Percentiles rank a stretch among this genome's conserved stretches.
phyloP scores from a whole-genome alignment of 1,140 invertebrate species.

The Drosophila rhopaloa region DNA sequence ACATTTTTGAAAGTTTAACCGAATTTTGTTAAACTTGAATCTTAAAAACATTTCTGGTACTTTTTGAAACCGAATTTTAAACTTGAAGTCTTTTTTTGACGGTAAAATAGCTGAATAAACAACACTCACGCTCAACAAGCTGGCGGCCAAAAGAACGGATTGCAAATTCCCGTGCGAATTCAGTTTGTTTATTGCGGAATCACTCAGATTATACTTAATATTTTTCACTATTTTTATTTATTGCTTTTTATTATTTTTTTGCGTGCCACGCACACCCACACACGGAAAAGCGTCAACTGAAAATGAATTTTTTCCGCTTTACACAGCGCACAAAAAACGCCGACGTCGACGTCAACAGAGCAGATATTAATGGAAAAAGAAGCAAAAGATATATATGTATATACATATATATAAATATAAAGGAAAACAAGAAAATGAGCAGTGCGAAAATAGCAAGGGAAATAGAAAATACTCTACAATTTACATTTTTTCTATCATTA shows the following conservation, averaged over 20 bases:
- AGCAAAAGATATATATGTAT: conserved; percentile 38
- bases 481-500: neutral
- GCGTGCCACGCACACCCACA: conserved; percentile 67
- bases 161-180: conserved; percentile 61
- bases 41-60: neutral
- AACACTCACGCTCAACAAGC: conserved; percentile 75
- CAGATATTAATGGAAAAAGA: conserved; percentile 78
- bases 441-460: conserved; percentile 26
- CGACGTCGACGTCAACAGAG: conserved; percentile 58
- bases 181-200: conserved; percentile 63
- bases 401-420: conserved; percentile 61
- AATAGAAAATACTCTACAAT: conserved; percentile 49
- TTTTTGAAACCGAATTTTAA: neutral
- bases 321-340: conserved; percentile 68
- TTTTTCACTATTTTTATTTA: conserved; percentile 28
- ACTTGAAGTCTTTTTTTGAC: neutral
- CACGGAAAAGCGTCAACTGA: conserved; percentile 73
- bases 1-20: no score
- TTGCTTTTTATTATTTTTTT: conserved; percentile 31
- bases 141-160: conserved; percentile 62
- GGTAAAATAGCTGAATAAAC: conserved; percentile 8
- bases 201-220: conserved; percentile 44
- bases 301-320: conserved; percentile 75
- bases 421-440: conserved; percentile 66
- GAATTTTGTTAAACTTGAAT: no score